Base-by-base conservation (phyloP, 1,140 invertebrate species). In the Panagrolaimus sp. region DNA sequence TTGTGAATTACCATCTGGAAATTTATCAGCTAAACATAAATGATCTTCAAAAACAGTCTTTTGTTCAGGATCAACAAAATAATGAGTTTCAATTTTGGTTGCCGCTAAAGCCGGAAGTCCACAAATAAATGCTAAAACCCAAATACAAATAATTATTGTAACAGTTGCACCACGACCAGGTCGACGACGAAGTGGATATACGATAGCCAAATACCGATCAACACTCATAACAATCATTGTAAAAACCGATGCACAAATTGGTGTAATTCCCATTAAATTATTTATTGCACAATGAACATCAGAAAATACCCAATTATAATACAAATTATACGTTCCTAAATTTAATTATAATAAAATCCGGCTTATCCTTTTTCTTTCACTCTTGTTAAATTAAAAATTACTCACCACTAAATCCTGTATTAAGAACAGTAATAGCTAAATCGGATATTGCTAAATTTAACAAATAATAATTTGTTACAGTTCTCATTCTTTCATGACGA, bases 71-170 rank as follows among this genome's bases (percentile, higher is more conserved):
- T 77, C 67, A 32, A 75, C 52, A 55, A 80, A 81, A 63, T 87
- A 89, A 80, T 89, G 88, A 44, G 88, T 88, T 77, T 89, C 87
- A 5, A 89, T 91, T 17, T 88, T 89, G 1, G 91, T 92, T 83
- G 90, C 93, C 8, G 94, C 83, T 3, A 94, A 84, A 79, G 90
- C 91, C 0, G 93, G 93, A 14, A 90, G 84, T 0, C 91, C 90
- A 8, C 94, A 84, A 0, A 89, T 82, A 78, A 89, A 88, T 44
- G 91, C 91, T 10, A 89, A 86, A 15, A 89, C 74, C 93, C 93
- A 96, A 63, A 95, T 93, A 43, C 88, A 84, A 15, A 88, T 84
- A 55, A 95, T 89, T 67, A 90, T 89, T 15, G 90, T 85, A 46
- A 91, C 84, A 0, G 92, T 91, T 55, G 88, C 88, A 2, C 87